A percentile compares a stretch with the other conserved stretches of the same genome.
Conservation (phyloP, 64 coral and sea anemone genomes). For the Montipora sp. region DNA sequence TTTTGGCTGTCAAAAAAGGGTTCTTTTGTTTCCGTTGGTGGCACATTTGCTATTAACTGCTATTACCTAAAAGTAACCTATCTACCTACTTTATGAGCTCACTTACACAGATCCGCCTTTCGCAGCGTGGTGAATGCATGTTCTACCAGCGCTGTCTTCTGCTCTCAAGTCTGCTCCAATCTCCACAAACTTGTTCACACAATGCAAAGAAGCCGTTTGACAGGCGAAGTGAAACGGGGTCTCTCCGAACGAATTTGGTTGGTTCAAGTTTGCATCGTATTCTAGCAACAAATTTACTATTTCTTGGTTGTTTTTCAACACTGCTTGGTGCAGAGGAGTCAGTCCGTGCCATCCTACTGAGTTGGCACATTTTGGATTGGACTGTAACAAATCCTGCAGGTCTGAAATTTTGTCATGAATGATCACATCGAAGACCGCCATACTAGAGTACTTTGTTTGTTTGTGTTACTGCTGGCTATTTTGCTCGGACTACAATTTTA, state of each 20-base stretch:
- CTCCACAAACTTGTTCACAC: constrained; percentile 63
- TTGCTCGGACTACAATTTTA: too few species aligned
- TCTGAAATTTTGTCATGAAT: constrained; percentile 59
- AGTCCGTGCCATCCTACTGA: constrained; percentile 89
- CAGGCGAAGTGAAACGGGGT: constrained; percentile 86
- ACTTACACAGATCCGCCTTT: constrained; percentile 94
- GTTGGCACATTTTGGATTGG: constrained; percentile 66
- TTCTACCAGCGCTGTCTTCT: constrained; percentile 77
- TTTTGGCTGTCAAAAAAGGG: too few species aligned
- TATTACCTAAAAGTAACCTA: too few species aligned
- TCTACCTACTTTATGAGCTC: neutral
- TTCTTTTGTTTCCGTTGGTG: too few species aligned
- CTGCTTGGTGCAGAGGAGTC: constrained; percentile 87
- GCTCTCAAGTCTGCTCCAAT: constrained; percentile 79
- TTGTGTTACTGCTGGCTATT: too few species aligned
- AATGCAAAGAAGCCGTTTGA: constrained; percentile 67
- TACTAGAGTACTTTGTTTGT: neutral
- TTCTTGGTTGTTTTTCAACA: constrained; percentile 75
- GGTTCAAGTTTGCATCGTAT: constrained; percentile 77
- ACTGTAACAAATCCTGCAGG: constrained; percentile 60
- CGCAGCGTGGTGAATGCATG: constrained; percentile 86
- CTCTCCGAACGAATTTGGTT: constrained; percentile 75
- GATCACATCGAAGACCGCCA: constrained; percentile 54
- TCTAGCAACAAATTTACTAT: constrained; percentile 62
- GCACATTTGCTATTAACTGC: too few species aligned